Base-by-base conservation (phyloP, 2,888 invertebrate genomes). In the Onchidella celtica region DNA sequence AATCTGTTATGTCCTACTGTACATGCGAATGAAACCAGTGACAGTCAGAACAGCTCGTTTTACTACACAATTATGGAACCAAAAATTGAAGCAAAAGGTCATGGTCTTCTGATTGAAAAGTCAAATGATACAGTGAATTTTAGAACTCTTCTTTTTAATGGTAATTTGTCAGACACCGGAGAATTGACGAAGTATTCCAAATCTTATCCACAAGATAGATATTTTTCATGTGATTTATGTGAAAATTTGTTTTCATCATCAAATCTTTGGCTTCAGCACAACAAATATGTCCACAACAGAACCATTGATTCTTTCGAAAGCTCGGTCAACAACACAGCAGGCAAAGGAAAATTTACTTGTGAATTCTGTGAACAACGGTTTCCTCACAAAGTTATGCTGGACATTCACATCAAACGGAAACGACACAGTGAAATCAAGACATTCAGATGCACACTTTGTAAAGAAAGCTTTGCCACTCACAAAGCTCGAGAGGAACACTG, bases 21-120 rank as follows among this genome's bases (percentile, higher is more conserved):
- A 40, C 17, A 24, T 1, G 34, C 38, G 47, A 36, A 21, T 4
- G 73, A 65, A 36, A 61, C 61, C 6, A 55, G 14, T 29, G 57
- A 72, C 27, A 66, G 59, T 24, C n/a, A n/a, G n/a, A 59, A 32
- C 32, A 59, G 47, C 4, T 3, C 79, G 29, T 17, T 61, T 29
- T 81, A 81, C 59, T 81, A 68, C 69, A 69, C 69, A 3, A 69
- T 81, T 32, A 81, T 81, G 81, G 81, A 81, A 29, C 81, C 81
- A 4, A 81, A 81, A 72, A 38, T 81, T 32, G 75, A 66, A 36
- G 57, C 81, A 66, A 57, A 4, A 3, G 81, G 81, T 24, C 29
- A 69, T 63, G 76, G 75, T 9, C 36, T 81, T 6, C 21, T 81
- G 27, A 66, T 81, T 55, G 27, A 69, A 11, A 81, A 81, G 69